Evolutionary conservation across 2,888 invertebrate genomes (phyloP).

Genomic region (Protonemura montana): DNA sequence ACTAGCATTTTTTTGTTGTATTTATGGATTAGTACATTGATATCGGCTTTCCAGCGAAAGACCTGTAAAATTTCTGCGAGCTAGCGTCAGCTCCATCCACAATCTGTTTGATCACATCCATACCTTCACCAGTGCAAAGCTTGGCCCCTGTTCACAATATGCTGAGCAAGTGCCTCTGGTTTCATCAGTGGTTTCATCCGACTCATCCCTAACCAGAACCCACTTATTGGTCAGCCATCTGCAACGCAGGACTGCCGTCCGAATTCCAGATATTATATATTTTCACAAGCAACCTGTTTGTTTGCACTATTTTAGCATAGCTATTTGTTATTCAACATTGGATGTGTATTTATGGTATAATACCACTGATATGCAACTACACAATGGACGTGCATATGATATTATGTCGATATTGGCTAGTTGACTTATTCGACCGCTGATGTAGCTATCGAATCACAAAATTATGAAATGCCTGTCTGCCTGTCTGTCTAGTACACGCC

Average conservation of each 20-base stretch:
- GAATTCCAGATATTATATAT: constrained; percentile 23
- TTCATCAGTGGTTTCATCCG: too few species aligned
- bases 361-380: constrained; percentile 32
- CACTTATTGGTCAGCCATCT: constrained; percentile 14
- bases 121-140: background rate
- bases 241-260: background rate
- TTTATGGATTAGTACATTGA: constrained; percentile 4
- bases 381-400: constrained; percentile 37
- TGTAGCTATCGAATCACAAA: constrained; percentile 2
- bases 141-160: background rate
- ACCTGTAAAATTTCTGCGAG: background rate
- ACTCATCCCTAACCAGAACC: background rate
- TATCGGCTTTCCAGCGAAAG: background rate
- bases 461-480: background rate
- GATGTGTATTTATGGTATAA: constrained; percentile 34
- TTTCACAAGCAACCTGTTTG: constrained; percentile 35
- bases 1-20: background rate
- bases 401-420: background rate
- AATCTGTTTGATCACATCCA: background rate
- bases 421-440: constrained; percentile 35
- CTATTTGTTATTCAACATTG: constrained; percentile 37
- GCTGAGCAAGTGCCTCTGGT: too few species aligned
- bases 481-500: background rate
- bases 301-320: constrained; percentile 34
- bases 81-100: background rate